Percentiles rank a stretch among this genome's conserved stretches.
Evolutionary conservation across 2,113 vertebrate species (phyloP).

Genomic region (Passer montanus): DNA sequence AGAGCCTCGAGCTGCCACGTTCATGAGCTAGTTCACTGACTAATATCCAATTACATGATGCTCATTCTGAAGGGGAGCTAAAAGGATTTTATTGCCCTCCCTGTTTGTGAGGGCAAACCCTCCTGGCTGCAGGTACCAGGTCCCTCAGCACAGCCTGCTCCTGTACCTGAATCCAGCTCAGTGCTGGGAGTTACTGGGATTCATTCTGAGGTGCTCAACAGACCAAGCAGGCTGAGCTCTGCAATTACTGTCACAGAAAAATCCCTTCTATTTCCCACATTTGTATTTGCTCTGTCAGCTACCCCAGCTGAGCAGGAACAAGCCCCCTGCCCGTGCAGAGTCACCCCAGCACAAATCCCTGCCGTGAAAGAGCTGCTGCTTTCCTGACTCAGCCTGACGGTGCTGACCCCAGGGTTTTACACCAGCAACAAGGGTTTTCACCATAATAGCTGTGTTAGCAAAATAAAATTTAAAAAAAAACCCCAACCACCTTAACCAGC

Average conservation of each 20-base stretch:
- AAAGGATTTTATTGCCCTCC: background rate
- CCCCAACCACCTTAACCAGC: slow-evolving; percentile 25
- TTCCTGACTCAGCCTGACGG: background rate
- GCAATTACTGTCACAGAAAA: background rate
- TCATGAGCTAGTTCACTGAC: background rate
- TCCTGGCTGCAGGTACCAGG: background rate
- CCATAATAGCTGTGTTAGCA: slow-evolving; percentile 45
- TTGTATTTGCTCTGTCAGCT: background rate
- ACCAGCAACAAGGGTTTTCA: background rate
- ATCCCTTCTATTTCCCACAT: rapidly evolving
- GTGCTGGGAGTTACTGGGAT: background rate
- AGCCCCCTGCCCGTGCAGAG: background rate
- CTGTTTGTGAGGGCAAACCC: background rate
- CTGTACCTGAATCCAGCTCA: background rate
- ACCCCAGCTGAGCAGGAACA: background rate
- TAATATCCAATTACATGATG: background rate
- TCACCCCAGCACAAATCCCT: background rate
- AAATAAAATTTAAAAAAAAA: background rate
- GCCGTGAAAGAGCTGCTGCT: background rate
- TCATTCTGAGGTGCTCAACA: background rate
- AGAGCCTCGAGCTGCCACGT: background rate
- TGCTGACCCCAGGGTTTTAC: slow-evolving; percentile 13
- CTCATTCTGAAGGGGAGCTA: background rate
- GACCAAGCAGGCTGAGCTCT: background rate
- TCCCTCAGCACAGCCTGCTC: background rate